Base-by-base conservation (phyloP, 2,888 invertebrate species). In the Euproctis similis region DNA sequence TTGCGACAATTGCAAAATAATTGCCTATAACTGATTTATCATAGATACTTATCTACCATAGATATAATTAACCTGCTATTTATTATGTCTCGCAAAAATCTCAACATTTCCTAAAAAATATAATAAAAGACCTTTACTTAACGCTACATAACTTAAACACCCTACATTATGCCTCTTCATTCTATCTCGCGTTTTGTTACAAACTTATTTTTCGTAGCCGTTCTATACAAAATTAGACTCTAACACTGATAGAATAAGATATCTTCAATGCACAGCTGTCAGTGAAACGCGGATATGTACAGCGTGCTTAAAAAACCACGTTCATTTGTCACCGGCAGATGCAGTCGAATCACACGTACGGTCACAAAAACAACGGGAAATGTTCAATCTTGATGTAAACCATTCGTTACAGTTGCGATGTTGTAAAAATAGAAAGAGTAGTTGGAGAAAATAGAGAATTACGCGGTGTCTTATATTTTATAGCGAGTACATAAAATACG, bases 321-420 rank as follows among this genome's bases (percentile, higher is more conserved):
- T 75, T 71, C 78, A 78, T 80, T 80, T 80, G 80, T 80, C 78
- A 75, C 65, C 67, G 65, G 75, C 80, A 78, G 77, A 78, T 78
- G 80, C 80, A 78, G 77, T 64, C 68, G 72, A 70, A 71, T 74
- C 69, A 55, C 46, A 46, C 36, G 53, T 49, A 37, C 39, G 59
- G 69, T 60, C 53, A 68, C 21, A 24, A 47, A 56, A 61, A 22
- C 4, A 11, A 45, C 45, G 46, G 17, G 8, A 21, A 8, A 7
- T 10, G 1, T 24, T 24, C 13, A 19, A 28, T 28, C 28, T 28
- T 23, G 17, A 18, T 23, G 8, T 10, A 12, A 11, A 12, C 12
- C 16, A 12, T 31, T 10, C 23, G 13, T 8, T 24, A n/a, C 5
- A 17, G 24, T n/a, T 26, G 32, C 34, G 7, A 4, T 6, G 31